Evolutionary conservation across 2,797 vertebrate species (phyloP), one percentile per base, ranked within the genome.

Genomic region (Gallirallus australis): DNA sequence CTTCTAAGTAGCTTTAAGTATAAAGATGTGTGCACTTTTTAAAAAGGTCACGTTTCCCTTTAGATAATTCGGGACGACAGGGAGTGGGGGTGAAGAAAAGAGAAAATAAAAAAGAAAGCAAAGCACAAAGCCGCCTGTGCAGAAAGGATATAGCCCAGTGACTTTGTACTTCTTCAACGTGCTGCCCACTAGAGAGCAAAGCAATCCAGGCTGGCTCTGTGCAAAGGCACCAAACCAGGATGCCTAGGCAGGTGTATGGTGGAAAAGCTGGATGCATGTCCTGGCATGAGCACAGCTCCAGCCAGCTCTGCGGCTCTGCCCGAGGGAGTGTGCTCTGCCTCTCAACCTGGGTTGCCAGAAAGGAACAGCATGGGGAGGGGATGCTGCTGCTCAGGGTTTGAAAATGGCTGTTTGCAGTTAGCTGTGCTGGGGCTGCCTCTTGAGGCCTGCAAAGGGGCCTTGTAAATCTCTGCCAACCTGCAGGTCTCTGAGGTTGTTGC

Each of bases 201-300:
- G 20, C 37, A 57, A 14, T 20, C 37, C 53, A 57, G 70, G 59
- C 23, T 54, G 53, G 25, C 69, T 61, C 27, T 10, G 54, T 31
- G n/a, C 3, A 15, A 52, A 40, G 53, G 15, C 16, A n/a, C 57
- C 16, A 30, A 45, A n/a, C 18, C 47, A 56, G 53, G 35, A 15
- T 0, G 0, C 75, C 39, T 21, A 3, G 40, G 2, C 0, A 15
- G 14, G 23, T 47, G 40, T 27, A 66, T 57, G 40, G 37, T 37
- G 47, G 65, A 72, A 78, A 52, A 40, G 15, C 5, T 4, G 39
- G 20, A 39, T 0, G 0, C 25, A 18, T 23, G 8, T 30, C 16
- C 48, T 63, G 31, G 37, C 23, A 57, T n/a, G 30, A 30, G 23
- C 5, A 0, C 8, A 9, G n/a, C 28, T n/a, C n/a, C 8, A 1